Evolutionary conservation across 1,140 invertebrate species (phyloP), one percentile per base, ranked within the genome.

Genomic region (Berghia stephanieae): DNA sequence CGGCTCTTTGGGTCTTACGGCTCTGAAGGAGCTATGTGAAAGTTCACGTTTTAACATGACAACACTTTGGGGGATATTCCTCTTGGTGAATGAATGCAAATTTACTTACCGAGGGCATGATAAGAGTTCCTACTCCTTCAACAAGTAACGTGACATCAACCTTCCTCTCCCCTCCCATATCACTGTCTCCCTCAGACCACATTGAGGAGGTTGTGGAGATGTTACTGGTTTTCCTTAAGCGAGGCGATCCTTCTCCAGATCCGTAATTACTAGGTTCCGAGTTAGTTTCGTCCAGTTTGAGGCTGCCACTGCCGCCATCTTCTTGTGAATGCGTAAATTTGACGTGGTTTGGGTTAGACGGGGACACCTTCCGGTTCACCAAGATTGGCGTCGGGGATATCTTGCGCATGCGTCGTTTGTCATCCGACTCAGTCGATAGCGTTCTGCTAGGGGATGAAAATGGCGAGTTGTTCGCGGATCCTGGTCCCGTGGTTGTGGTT

Each of bases 91-190:
- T 10, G 46, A 49, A 49, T 13, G 46, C 46, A 49, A 8, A 21
- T n/a, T 3, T 18, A 85, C 85, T 86, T 76, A 86, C 85, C 77
- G 82, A 77, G 0, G 85, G 85, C 55, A 86, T 68, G 13, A 86
- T 79, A 24, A 86, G 79, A 0, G 85, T 84, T 0, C 85, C 85
- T 0, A 84, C 82, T 13, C 79, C 83, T 75, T 86, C 85, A 44
- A 86, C 83, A n/a, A 86, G 75, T 8, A 79, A 81, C 3, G 78
- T 70, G 16, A 86, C 49, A 43, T 83, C 83, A 10, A 86, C 77
- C 52, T 82, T 84, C 46, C 78, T 78, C 13, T 83, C 84, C 0
- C 57, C 74, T 8, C 60, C 44, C 24, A 42, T 66, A 1, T 77
- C 75, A 1, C 78, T 79, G 27, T 80, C 81, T 21, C 78, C 80